Base-by-base conservation (phyloP, 53 echinoderm and acorn worm genomes). In the Patiria pectinifera region DNA sequence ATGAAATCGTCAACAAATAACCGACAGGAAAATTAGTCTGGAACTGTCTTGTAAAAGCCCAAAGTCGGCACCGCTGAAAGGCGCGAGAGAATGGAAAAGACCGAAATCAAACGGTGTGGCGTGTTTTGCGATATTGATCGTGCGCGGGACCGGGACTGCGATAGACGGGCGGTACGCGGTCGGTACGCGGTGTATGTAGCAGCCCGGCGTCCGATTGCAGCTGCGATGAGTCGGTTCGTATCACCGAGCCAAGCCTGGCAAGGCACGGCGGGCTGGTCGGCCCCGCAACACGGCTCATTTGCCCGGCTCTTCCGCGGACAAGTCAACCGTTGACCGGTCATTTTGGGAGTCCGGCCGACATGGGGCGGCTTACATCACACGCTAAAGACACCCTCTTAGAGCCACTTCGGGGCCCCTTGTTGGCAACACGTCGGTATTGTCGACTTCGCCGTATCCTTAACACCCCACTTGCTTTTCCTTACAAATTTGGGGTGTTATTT, bases 11-110 rank as follows among this genome's bases (percentile, higher is more conserved):
- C 77, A 87, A 72, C 71, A 80, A 46, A 90, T 80, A 69, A 80
- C 90, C 90, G 81, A 90, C 90, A 90, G 90, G 90, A 90, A 90
- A 90, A 90, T 90, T 90, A 90, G 90, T 90, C 90, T 69, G 90
- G 66, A 90, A 90, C 81, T 90, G 90, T 90, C 80, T 90, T 90
- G 90, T 90, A 88, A 76, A 88, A 77, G 78, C 61, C 78, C 88
- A 16, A 66, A 80, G 90, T 81, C 90, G 90, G 82, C 80, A 84
- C 45, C 25, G 84, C 43, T 21, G 84, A 84, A 84, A 63, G 66
- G 83, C 59, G 4, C 21, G 22, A 47, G 45, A 18, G 19, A 18
- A 66, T 66, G 14, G 66, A 11, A 62, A 47, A 70, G 80, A 80
- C 62, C 62, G 10, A 62, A 78, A 89, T 90, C 90, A 89, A 81